Conservation (phyloP, 2,888 invertebrate species). For the Epirrhoe tristata region DNA sequence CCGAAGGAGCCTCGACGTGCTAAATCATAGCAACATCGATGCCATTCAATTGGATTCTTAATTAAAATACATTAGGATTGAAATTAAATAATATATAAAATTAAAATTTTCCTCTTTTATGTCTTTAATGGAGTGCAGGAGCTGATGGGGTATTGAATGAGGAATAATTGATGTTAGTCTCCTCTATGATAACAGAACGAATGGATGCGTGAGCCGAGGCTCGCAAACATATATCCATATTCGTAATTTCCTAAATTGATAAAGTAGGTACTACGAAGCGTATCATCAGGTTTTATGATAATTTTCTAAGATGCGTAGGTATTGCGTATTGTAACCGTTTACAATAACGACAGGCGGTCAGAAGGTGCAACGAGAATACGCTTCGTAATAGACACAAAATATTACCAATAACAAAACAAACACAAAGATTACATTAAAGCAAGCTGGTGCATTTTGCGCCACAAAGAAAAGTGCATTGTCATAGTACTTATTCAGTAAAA, state of each 20-base stretch:
- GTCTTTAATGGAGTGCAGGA: slow-evolving; percentile 67
- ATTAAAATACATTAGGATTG: slow-evolving; percentile 71
- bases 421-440: slow-evolving; percentile 14
- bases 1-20: slow-evolving; percentile 69
- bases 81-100: slow-evolving; percentile 72
- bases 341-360: no score
- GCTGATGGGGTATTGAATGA: slow-evolving; percentile 31
- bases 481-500: slow-evolving; percentile 13
- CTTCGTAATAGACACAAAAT: slow-evolving; percentile 9
- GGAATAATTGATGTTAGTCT: slow-evolving; percentile 5
- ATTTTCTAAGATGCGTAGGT: no score
- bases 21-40: slow-evolving; percentile 72
- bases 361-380: not conserved
- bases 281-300: not conserved
- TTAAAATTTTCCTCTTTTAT: slow-evolving; percentile 74
- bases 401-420: slow-evolving; percentile 5
- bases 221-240: not conserved
- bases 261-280: slow-evolving; percentile 5
- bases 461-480: slow-evolving; percentile 30
- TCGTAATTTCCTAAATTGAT: not conserved
- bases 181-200: not conserved
- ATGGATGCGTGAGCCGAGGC: not conserved
- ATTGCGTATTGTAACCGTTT: no score
- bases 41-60: slow-evolving; percentile 76
- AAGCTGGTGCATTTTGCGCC: slow-evolving; percentile 6